Evolutionary conservation across 1,140 invertebrate species (phyloP), one percentile per base, ranked within the genome.

Genomic region (Zaprionus ornatus): DNA sequence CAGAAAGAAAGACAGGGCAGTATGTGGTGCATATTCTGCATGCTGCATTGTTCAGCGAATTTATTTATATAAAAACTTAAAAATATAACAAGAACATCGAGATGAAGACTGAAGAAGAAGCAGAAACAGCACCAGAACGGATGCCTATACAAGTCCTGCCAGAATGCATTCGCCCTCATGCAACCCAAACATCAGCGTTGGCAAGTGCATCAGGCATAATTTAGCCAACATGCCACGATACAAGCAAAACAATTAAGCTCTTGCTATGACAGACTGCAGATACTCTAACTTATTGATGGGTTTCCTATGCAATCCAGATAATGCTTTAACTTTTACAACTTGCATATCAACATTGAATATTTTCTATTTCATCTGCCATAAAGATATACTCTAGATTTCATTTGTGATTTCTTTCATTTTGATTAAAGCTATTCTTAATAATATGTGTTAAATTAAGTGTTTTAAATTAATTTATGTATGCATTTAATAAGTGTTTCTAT

Each of bases 11-110:
- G 64, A 42, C 71, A 68, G 64, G 57, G 69, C 65, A 56, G 79
- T 74, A 80, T 78, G 61, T 71, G 59, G 52, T 72, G 59, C 50
- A 66, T 48, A 27, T 57, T n/a, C 29, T n/a, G 27, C 15, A 57
- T 55, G 55, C 56, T 63, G 79, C 79, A 54, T 80, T 80, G 75
- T 74, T 64, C 72, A 35, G 65, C 48, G 23, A 72, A 77, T 88
- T 88, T 88, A 88, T 88, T 88, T 90, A 88, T 88, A 88, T 90
- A 84, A 90, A 88, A 90, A 80, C 84, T 88, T 90, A 88, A 88
- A 87, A 88, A 88, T 88, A 88, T 80, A 90, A 76, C 80, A 66
- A 64, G 76, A 84, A 45, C 40, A 45, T 45, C 40, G 40, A 45
- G 40, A 45, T 45, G 40, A 45, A 9, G 29, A 32, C 29, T 10